These are phyloP conservation scores for Megaleporinus macrocephalus DNA, from an alignment of 2,113 vertebrate species.

Conservation along the genomic window DNA sequence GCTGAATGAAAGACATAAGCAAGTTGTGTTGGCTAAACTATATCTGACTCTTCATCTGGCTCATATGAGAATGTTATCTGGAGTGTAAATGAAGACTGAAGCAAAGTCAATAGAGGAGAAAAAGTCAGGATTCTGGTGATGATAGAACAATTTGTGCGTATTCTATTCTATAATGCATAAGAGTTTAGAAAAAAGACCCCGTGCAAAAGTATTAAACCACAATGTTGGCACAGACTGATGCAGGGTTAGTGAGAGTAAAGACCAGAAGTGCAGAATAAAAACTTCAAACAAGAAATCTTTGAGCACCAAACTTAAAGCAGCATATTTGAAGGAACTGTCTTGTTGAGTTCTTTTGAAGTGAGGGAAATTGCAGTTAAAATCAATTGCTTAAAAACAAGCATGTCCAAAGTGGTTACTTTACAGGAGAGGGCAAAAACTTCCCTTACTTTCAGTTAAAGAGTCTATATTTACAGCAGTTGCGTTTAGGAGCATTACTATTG, in stretches of 20 bases:
- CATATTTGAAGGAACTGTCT: background rate
- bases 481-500: too few relatives aligned
- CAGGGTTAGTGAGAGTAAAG: slow-evolving; percentile 5
- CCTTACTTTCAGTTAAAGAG: too few relatives aligned
- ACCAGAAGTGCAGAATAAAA: background rate
- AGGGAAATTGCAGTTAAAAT: background rate
- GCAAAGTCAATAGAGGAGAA: background rate
- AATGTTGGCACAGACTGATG: background rate
- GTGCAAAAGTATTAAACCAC: background rate
- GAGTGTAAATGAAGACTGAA: slow-evolving; percentile 1
- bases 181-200: background rate
- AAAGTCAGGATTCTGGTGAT: background rate
- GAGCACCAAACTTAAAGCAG: background rate
- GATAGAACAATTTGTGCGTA: background rate
- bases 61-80: background rate
- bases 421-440: too few relatives aligned
- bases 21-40: background rate
- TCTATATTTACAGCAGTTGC: too few relatives aligned
- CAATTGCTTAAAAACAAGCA: too few relatives aligned
- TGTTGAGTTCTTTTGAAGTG: slow-evolving; percentile 16
- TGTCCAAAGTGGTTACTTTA: too few relatives aligned
- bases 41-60: background rate
- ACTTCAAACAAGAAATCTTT: background rate
- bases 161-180: background rate
- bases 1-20: background rate